Evolutionary conservation across 2,797 vertebrate genomes (phyloP), one percentile per base, ranked within the genome.

Genomic region (Pampus argenteus): DNA sequence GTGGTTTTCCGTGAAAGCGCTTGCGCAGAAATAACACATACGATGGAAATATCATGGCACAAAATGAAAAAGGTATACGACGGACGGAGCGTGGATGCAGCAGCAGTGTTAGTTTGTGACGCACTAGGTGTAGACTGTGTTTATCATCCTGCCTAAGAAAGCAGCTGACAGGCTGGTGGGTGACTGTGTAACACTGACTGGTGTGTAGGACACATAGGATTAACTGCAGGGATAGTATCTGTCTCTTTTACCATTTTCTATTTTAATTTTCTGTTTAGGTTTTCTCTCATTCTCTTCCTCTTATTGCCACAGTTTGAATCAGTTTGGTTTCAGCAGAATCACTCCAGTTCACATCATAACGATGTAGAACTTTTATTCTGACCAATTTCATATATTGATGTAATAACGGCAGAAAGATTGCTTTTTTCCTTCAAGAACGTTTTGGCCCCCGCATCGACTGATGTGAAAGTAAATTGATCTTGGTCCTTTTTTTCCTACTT

Each of bases 71-170:
- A 7, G 20, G 13, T 2, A 5, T 3, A 7, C 22, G n/a, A n/a
- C n/a, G n/a, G n/a, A 6, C 34, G 18, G 42, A 7, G 13, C 0
- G 3, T 22, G 0, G 6, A n/a, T 45, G 20, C 3, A 49, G 47
- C 11, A 13, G 51, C 13, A 17, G 57, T 42, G n/a, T 18, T 20
- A 1, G 57, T 42, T 57, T 62, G 18, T 29, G 42, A 66, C 42
- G 47, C 44, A 38, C 18, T 55, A 73, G 66, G 4, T n/a, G 18
- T 71, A 51, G 52, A 78, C 51, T 45, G 51, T 73, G 56, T 77
- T 81, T 67, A 74, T 82, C 66, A 60, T 55, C 58, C 34, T 59
- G 38, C 66, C 72, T 55, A 47, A 81, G 59, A 54, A 54, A 68
- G 44, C 66, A 66, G 70, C 76, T 58, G 50, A 77, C 63, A 38